Percentiles rank a stretch among this genome's conserved stretches.
Conservation (phyloP, 1,140 invertebrate species). For the Ptiloglossa arizonensis region DNA sequence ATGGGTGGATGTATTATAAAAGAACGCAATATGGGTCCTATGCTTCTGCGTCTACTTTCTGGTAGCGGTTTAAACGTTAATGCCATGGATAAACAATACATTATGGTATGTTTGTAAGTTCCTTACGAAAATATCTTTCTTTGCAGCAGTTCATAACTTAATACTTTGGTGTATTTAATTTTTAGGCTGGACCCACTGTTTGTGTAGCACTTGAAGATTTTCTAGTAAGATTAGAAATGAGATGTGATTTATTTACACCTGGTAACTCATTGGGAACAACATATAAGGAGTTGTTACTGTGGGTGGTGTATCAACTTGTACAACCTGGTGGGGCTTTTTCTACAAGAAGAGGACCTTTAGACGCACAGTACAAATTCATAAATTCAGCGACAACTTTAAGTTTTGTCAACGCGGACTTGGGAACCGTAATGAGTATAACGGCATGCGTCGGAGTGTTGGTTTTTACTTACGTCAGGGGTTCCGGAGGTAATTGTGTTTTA, state of each 20-base stretch:
- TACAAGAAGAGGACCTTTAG: constrained; percentile 88
- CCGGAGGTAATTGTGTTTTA: constrained; percentile 66
- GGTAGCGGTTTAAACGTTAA: constrained; percentile 83
- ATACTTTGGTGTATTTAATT: constrained; percentile 24
- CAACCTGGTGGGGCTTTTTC: constrained; percentile 87
- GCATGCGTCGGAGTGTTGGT: constrained; percentile 86
- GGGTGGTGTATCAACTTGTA: constrained; percentile 87
- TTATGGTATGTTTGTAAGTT: constrained; percentile 77
- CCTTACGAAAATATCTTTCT: background rate
- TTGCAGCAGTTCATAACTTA: background rate
- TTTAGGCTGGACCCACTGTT: constrained; percentile 90
- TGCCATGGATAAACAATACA: constrained; percentile 81
- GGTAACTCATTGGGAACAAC: constrained; percentile 83
- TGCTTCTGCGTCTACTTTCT: constrained; percentile 88
- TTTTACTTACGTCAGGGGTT: constrained; percentile 75
- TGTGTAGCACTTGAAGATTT: constrained; percentile 89
- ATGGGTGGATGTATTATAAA: constrained; percentile 86
- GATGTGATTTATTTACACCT: constrained; percentile 85
- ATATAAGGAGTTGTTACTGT: constrained; percentile 87
- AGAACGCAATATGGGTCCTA: constrained; percentile 87
- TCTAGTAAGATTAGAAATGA: constrained; percentile 86
- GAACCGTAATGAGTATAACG: constrained; percentile 88
- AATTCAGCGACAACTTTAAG: constrained; percentile 86
- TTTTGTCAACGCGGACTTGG: constrained; percentile 87
- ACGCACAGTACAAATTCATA: constrained; percentile 90